Conservation (phyloP, 2,113 vertebrate species). For the Sula dactylatra region DNA sequence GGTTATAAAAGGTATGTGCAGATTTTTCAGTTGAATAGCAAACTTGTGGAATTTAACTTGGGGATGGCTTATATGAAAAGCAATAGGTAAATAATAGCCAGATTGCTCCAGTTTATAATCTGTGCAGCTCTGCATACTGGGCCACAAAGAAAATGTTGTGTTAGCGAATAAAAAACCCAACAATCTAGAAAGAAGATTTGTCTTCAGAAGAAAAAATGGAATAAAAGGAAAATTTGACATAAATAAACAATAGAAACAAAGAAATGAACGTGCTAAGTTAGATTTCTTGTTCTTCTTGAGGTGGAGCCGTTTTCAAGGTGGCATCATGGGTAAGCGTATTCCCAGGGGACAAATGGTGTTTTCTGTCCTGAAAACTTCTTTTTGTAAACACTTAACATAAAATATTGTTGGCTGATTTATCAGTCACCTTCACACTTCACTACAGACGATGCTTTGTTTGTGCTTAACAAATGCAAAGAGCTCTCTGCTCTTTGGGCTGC, state of each 20-base stretch:
- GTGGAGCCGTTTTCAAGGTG: neutral
- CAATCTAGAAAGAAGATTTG: neutral
- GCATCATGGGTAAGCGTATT: neutral
- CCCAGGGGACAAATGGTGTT: neutral
- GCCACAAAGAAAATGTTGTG: neutral
- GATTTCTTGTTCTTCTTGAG: neutral
- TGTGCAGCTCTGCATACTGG: neutral
- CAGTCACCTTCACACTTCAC: constrained; percentile 9
- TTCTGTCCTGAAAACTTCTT: neutral
- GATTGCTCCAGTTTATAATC: neutral
- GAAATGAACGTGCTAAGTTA: neutral
- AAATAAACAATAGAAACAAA: neutral
- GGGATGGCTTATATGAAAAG: neutral
- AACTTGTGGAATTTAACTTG: neutral
- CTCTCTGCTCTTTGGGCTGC: neutral
- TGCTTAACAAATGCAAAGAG: constrained; percentile 20
- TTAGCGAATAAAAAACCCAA: neutral
- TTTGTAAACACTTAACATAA: constrained; percentile 9
- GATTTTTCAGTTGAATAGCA: neutral
- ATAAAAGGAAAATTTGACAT: neutral
- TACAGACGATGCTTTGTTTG: neutral
- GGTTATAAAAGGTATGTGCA: neutral
- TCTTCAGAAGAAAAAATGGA: neutral
- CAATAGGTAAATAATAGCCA: neutral
- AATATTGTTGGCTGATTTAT: neutral